phyloP scores from a whole-genome alignment of 2,888 invertebrate species.

The Volucella inanis region DNA sequence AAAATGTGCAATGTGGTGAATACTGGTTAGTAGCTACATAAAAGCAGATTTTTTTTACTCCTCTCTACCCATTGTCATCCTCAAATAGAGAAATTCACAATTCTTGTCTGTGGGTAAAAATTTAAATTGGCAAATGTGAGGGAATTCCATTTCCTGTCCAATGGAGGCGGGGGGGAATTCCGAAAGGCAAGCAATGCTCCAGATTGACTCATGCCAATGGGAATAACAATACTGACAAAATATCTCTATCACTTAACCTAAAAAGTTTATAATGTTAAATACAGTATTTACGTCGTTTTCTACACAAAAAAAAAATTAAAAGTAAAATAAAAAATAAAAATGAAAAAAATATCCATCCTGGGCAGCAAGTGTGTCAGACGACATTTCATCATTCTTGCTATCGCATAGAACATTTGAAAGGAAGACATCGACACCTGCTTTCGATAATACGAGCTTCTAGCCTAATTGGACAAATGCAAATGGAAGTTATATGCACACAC shows the following conservation, averaged over 20 bases:
- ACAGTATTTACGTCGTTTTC: not conserved
- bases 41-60: not conserved
- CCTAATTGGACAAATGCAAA: conserved; percentile 23
- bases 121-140: conserved; percentile 54
- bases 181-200: conserved; percentile 1
- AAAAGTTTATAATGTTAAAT: conserved; percentile 31
- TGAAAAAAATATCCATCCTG: conserved; percentile 16
- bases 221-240: not conserved
- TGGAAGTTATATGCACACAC: not conserved
- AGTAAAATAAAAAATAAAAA: conserved; percentile 1
- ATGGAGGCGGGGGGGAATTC: conserved; percentile 1
- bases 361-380: conserved; percentile 45
- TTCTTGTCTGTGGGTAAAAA: conserved; percentile 3
- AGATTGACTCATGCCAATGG: conserved; percentile 10
- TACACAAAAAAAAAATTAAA: too few relatives aligned
- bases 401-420: conserved; percentile 10
- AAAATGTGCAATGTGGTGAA: conserved; percentile 45
- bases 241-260: conserved; percentile 29
- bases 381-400: conserved; percentile 23
- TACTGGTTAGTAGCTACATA: conserved; percentile 10
- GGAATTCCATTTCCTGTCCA: conserved; percentile 28
- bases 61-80: not conserved
- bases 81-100: conserved; percentile 1
- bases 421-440: conserved; percentile 55
- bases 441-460: conserved; percentile 21